Evolutionary conservation across 2,797 vertebrate species (phyloP), one percentile per base, ranked within the genome.

Genomic region (Enteromius mattozi): DNA sequence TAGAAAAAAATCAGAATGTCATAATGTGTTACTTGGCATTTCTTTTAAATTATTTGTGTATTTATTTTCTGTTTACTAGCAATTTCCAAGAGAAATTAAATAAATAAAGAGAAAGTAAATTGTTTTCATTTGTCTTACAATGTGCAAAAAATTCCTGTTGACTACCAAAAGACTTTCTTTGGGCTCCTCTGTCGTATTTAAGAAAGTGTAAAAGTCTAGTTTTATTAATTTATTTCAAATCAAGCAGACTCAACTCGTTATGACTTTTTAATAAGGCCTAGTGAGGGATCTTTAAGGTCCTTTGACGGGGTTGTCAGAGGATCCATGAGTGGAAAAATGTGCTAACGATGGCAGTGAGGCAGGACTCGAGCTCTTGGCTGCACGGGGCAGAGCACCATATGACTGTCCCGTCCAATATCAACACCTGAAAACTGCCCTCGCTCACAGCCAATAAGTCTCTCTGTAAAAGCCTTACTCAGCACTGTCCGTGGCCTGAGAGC

Each of bases 261-360:
- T 85, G 51, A 83, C 82, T 88, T 85, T 54, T 33, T 83, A 85
- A 86, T 81, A 84, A 85, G 84, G 75, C 84, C 87, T 24, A 51
- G 56, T 24, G 37, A 86, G 56, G 83, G 42, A 65, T 65, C 30
- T 75, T 75, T 37, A 54, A 76, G 45, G 10, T 16, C n/a, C 16
- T 71, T 81, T 87, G 82, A 87, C 86, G 69, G 80, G 68, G 87
- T 45, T 84, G 63, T 79, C 47, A 79, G 81, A 61, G 71, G 86
- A 86, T 87, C 66, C 84, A 86, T 83, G 76, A 84, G 79, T 68
- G 54, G 76, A 86, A 72, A 88, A 87, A 87, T 77, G 81, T 81
- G 78, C 71, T 87, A 80, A 79, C 13, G 66, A 87, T 74, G 45
- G 10, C 69, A 37, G 65, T 1, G 56, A 68, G 5, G 63, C 82